Percentiles rank a stretch among this genome's conserved stretches.
Conservation (phyloP, 2,797 vertebrate genomes). For the Lacerta agilis region DNA sequence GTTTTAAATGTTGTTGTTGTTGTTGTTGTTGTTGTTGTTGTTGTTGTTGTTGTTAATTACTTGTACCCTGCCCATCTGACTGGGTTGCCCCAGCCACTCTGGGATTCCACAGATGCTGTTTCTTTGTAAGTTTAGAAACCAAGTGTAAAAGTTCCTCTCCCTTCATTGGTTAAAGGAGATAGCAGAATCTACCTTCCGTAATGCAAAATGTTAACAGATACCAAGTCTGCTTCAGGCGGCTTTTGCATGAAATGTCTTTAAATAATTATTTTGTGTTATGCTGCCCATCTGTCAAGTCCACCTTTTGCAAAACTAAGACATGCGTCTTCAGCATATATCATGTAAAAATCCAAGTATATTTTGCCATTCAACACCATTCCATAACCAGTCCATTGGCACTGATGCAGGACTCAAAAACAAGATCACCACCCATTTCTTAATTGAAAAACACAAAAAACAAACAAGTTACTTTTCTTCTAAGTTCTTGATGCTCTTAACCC, state of each 20-base stretch:
- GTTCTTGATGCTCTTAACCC: too few species aligned
- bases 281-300: conserved; percentile 10
- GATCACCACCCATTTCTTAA: conserved; percentile 34
- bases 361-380: conserved; percentile 54
- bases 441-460: conserved; percentile 48
- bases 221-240: not conserved
- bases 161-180: not conserved
- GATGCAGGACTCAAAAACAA: conserved; percentile 39
- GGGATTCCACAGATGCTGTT: not conserved
- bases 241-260: conserved; percentile 24
- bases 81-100: too few species aligned
- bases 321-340: conserved; percentile 13
- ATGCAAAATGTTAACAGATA: conserved; percentile 18
- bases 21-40: too few species aligned
- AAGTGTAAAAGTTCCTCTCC: not conserved
- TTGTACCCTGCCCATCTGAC: too few species aligned
- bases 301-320: conserved; percentile 7
- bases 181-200: not conserved
- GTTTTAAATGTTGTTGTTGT: too few species aligned
- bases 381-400: conserved; percentile 39
- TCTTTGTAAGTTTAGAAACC: not conserved
- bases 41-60: too few species aligned
- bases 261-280: conserved; percentile 19
- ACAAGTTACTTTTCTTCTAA: too few species aligned
- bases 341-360: conserved; percentile 46